Evolutionary conservation across 2,113 vertebrate genomes (phyloP), one percentile per base, ranked within the genome.

Genomic region (Galemys pyrenaicus): DNA sequence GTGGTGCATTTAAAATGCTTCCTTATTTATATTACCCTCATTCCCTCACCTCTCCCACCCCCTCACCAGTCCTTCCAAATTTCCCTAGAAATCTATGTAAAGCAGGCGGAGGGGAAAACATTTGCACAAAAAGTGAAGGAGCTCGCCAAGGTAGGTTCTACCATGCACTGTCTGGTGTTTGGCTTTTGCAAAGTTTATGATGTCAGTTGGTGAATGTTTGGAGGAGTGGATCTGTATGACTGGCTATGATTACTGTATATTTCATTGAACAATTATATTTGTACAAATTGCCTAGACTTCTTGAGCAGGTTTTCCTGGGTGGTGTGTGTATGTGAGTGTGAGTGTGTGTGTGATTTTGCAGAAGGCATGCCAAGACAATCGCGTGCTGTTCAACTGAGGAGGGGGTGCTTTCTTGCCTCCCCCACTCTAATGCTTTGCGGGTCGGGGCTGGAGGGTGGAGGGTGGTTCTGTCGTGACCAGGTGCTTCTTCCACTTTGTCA

Each of bases 111-210:
- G 93, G 96, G 95, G 94, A 96, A 98, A 96, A 96, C 96, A 78
- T 97, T 98, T 98, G 97, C 98, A 92, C 96, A 96, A 94, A 97
- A 98, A 98, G 98, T 98, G 98, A 97, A 98, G 98, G 98, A 98
- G 98, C 98, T 98, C 97, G 98, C 92, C 94, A 98, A 98, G 98
- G 98, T 98, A 98, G 98, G 98, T 98, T 96, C 79, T 96, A 97
- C 96, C 70, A 39, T 97, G 97, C 95, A 87, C 96, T 95, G 98
- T 95, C 84, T 97, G 96, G 95, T 97, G 95, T 95, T 96, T 95
- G 90, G 97, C 84, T 97, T 98, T 96, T 96, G 97, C 97, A 96
- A 98, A 98, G 98, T 98, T 98, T 96, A 97, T 88, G 92, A 92
- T 98, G 97, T 97, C 98, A 98, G 97, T 95, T 96, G 96, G 82